phyloP scores from a whole-genome alignment of 2,113 vertebrate genomes.

The Hippolais icterina region DNA sequence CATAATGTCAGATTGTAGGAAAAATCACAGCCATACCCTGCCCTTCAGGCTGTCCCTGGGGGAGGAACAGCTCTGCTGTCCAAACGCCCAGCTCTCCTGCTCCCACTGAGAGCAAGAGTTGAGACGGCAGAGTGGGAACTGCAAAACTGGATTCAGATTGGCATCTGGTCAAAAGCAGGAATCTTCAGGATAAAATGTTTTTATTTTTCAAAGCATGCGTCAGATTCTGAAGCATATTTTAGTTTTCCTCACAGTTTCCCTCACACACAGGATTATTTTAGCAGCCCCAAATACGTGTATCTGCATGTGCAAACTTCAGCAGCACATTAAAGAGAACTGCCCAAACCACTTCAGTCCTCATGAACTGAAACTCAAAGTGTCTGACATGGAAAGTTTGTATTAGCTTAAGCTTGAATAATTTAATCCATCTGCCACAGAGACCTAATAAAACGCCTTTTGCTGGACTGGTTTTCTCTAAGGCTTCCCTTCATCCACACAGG shows the following conservation, averaged over 20 bases:
- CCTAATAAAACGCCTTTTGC: not conserved
- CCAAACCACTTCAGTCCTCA: not conserved
- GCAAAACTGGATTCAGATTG: not conserved
- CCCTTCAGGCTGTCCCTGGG: not conserved
- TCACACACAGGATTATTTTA: slow-evolving; percentile 26
- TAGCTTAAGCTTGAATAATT: slow-evolving; percentile 30
- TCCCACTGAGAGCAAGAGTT: not conserved
- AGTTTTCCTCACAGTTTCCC: slow-evolving; percentile 44
- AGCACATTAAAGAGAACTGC: not conserved
- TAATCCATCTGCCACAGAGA: not conserved
- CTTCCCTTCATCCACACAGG: not conserved
- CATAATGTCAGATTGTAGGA: not conserved
- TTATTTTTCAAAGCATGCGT: not conserved
- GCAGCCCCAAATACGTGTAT: not conserved
- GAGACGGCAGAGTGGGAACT: not conserved
- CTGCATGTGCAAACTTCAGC: not conserved
- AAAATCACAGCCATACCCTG: not conserved
- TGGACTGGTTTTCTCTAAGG: not conserved
- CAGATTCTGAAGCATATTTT: slow-evolving; percentile 12
- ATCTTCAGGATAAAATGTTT: not conserved
- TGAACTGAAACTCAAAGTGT: not conserved
- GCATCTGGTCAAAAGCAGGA: not conserved
- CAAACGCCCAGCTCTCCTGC: not conserved
- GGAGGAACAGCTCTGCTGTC: not conserved
- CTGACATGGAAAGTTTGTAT: slow-evolving; percentile 7